Conservation (phyloP, 2,797 vertebrate genomes). For the Pelobates cultripes region DNA sequence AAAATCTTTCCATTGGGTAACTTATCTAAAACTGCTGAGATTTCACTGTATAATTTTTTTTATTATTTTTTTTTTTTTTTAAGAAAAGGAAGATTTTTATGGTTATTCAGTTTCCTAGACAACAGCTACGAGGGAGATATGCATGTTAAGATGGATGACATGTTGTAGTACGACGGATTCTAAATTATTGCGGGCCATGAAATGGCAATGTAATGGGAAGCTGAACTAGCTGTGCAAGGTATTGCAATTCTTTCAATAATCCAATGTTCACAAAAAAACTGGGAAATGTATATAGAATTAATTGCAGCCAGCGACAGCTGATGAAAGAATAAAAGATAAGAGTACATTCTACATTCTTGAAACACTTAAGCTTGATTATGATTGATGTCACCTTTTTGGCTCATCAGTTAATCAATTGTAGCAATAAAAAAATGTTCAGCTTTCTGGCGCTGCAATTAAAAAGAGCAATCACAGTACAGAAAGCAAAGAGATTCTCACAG, state of each 20-base stretch:
- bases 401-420: conserved; percentile 40
- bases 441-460: conserved; percentile 15
- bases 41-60: not conserved
- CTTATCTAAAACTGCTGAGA: not conserved
- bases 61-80: too few relatives aligned
- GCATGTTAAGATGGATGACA: not conserved
- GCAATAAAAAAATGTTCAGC: conserved; percentile 11
- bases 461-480: conserved; percentile 18
- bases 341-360: conserved; percentile 15
- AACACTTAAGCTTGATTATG: conserved; percentile 36
- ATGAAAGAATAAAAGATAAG: conserved; percentile 9
- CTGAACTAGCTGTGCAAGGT: conserved; percentile 2
- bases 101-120: not conserved
- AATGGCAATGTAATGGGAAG: conserved; percentile 15
- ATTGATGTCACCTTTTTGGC: conserved; percentile 34
- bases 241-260: conserved; percentile 6
- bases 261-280: not conserved
- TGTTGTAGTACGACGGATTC: not conserved
- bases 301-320: not conserved
- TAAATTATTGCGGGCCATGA: conserved; percentile 14
- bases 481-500: not conserved
- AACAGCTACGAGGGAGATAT: not conserved
- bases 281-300: conserved; percentile 9
- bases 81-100: not conserved
- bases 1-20: too few relatives aligned